Conservation (phyloP, 30 jellyfish, hydroid and myxozoan species). For the Turritopsis dohrnii region DNA sequence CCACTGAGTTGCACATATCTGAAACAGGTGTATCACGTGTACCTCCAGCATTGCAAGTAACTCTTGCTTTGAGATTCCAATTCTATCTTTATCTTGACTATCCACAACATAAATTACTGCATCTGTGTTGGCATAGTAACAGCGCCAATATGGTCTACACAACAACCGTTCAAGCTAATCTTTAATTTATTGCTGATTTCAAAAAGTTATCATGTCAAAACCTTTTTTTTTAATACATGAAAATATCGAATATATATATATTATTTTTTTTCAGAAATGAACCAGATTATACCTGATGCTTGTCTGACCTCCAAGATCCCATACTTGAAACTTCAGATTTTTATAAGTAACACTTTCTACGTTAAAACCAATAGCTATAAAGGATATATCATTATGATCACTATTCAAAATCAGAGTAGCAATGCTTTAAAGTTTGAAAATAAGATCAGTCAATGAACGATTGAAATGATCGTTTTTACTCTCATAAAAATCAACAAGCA, state of each 20-base stretch:
- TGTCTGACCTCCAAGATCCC: constrained; percentile 94
- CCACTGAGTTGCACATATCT: too few species aligned
- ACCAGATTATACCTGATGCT: background rate
- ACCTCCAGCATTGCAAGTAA: constrained; percentile 95
- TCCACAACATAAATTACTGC: constrained; percentile 95
- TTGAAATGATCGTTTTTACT: too few species aligned
- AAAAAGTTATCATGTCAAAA: too few species aligned
- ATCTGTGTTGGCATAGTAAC: constrained; percentile 97
- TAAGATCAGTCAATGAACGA: background rate
- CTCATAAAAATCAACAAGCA: too few species aligned
- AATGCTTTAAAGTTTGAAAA: background rate
- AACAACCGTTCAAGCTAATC: too few species aligned
- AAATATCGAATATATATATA: too few species aligned
- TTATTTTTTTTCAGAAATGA: too few species aligned
- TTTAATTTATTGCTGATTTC: too few species aligned
- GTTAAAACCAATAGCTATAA: constrained; percentile 88
- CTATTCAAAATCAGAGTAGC: background rate
- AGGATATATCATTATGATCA: background rate
- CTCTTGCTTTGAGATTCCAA: constrained; percentile 95
- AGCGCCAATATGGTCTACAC: constrained; percentile 70
- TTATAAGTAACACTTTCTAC: constrained; percentile 94
- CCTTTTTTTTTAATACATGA: too few species aligned
- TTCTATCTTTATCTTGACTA: constrained; percentile 97
- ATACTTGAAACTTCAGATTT: constrained; percentile 87
- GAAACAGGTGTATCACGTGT: constrained; percentile 1